These are phyloP conservation scores for Drosophila suboccidentalis DNA, from an alignment of 2,888 invertebrate species.

Conservation along the genomic window DNA sequence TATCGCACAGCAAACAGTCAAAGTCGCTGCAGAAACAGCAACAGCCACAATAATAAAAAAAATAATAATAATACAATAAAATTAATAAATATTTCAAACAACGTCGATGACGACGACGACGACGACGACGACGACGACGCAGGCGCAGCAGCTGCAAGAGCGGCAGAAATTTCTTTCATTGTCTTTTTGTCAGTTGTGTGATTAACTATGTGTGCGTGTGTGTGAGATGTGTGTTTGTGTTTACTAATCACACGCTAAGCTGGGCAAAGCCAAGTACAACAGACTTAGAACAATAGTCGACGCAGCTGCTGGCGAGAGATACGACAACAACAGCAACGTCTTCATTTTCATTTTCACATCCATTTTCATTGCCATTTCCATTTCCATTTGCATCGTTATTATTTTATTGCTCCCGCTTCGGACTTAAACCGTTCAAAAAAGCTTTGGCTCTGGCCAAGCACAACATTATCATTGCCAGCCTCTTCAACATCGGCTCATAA, in stretches of 20 bases:
- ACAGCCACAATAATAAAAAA: conserved; percentile 8
- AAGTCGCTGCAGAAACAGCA: conserved; percentile 7
- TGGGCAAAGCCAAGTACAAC: conserved; percentile 39
- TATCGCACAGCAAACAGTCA: conserved; percentile 40
- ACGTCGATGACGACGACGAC: conserved; percentile 25
- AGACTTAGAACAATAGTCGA: conserved; percentile 52
- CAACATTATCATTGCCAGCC: conserved; percentile 7
- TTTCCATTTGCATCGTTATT: not conserved
- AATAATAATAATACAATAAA: conserved; percentile 23
- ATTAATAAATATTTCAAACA: conserved; percentile 61
- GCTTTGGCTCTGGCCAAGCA: conserved; percentile 1
- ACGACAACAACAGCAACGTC: not conserved
- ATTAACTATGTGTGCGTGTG: conserved; percentile 11
- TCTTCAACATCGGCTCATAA: conserved; percentile 14
- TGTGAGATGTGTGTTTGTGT: conserved; percentile 25
- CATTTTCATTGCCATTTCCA: conserved; percentile 1
- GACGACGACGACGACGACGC: conserved; percentile 32
- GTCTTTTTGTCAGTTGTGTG: conserved; percentile 29
- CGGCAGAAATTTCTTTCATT: conserved; percentile 27
- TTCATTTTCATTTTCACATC: not conserved
- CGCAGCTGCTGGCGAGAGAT: conserved; percentile 33
- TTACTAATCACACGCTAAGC: conserved; percentile 56
- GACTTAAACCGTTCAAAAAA: conserved; percentile 2
- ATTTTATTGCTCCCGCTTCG: not conserved
- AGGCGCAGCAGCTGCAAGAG: conserved; percentile 34